Base-by-base conservation (phyloP, 2,797 vertebrate genomes). In the Muscicapa striata region DNA sequence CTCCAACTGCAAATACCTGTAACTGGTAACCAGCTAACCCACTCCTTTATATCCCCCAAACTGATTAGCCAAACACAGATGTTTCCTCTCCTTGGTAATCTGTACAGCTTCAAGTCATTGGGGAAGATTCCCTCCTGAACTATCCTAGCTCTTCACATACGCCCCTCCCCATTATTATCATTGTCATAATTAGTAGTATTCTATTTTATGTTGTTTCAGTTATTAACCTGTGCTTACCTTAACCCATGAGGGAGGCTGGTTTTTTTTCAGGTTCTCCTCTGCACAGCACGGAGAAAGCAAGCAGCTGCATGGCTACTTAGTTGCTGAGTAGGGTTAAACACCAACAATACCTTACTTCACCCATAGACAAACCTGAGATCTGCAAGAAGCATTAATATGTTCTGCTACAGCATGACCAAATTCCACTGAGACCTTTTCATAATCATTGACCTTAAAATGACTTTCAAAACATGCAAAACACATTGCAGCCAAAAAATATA, bases 261-360 rank as follows among this genome's bases (percentile, higher is more conserved):
- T 34, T 29, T 55, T 34, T 29, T 49, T 30, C 32, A 64, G 10
- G 40, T 46, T 51, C n/a, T 64, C 14, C 24, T 49, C 12, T 58
- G 7, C 38, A 19, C 6, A 40, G 58, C 58, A 51, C 21, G 30
- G 24, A 52, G 13, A 2, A 8, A 67, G 17, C 0, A 1, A 63
- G 51, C 29, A 63, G 38, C 24, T 45, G 10, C 24, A 14, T 6
- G 38, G n/a, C 17, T 46, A 34, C 43, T 34, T 32, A 46, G 51
- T 10, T 64, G 29, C n/a, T 45, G 43, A n/a, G 6, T 8, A 8
- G 2, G 4, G 6, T 70, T 57, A 57, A 51, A 63, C 17, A 21
- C 18, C 16, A 43, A 11, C 24, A 66, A 18, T 8, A 22, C n/a
- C 6, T 21, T 9, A 22, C 19, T 55, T 64, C 1, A 3, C 55